Evolutionary conservation across 2,797 vertebrate genomes (phyloP), one percentile per base, ranked within the genome.

Genomic region (Rhincodon typus): DNA sequence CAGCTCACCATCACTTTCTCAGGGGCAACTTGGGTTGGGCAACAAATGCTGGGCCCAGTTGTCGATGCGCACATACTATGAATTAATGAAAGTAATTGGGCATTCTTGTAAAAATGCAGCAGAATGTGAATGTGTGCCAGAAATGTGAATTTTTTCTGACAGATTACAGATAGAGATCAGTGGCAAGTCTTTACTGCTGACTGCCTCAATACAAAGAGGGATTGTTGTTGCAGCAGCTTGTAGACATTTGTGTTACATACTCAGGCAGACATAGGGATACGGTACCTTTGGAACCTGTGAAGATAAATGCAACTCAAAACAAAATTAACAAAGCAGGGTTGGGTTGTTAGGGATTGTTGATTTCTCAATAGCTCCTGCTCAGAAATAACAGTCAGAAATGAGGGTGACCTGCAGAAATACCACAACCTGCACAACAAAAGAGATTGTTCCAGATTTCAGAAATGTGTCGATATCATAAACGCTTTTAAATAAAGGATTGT

Each of bases 351-450:
- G 34, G 15, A 62, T 62, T 62, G 5, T 19, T 90, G 87, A n/a
- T 13, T 34, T 57, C 27, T 34, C 87, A 62, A 12, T 34, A 34
- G 15, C 53, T 62, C 25, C 27, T 2, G 15, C 13, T n/a, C n/a
- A 57, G 50, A 88, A 53, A 53, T 4, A 34, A 53, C 12, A 53
- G 46, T 12, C 23, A 30, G 50, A 30, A 88, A 12, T 88, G 50
- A 88, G 86, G 25, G 13, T 88, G 87, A 90, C 57, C 57, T n/a
- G 53, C 17, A 90, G 87, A 90, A 90, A 90, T 66, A 90, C 62
- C 53, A 13, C 30, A n/a, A 62, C 72, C 93, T 46, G 67, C 38
- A 72, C 10, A 42, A 46, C 38, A 0, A 69, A 50, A 94, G n/a
- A 70, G 0, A 17, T 27, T 13, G 93, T 94, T 50, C 38, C 38